These are phyloP conservation scores for Arenaria interpres DNA, from an alignment of 2,113 vertebrate species.

Conservation along the genomic window DNA sequence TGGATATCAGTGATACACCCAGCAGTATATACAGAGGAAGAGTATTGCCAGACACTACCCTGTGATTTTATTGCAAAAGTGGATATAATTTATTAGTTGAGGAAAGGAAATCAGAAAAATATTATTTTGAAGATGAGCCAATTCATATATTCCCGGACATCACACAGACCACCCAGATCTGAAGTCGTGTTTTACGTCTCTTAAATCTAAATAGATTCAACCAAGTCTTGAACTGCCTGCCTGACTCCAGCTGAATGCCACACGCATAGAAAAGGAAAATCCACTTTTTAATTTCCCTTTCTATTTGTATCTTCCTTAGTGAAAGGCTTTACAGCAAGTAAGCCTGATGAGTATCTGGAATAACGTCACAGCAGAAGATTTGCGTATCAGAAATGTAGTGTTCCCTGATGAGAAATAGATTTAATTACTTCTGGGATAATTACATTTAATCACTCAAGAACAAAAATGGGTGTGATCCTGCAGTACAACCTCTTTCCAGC, in stretches of 20 bases:
- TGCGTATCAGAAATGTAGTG: not conserved
- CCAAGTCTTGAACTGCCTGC: slow-evolving; percentile 28
- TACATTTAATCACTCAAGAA: not conserved
- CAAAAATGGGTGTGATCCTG: not conserved
- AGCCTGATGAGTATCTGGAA: not conserved
- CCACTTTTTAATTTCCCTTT: slow-evolving; percentile 2
- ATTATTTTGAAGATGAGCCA: slow-evolving; percentile 66
- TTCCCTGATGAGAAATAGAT: not conserved
- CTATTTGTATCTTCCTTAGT: not conserved
- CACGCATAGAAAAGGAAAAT: not conserved
- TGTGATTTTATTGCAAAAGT: slow-evolving; percentile 34
- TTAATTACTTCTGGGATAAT: not conserved
- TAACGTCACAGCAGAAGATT: not conserved
- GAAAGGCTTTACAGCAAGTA: not conserved
- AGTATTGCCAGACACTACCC: not conserved
- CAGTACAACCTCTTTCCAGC: not conserved
- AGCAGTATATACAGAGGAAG: not conserved
- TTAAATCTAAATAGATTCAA: slow-evolving; percentile 44
- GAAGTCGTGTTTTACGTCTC: slow-evolving; percentile 54
- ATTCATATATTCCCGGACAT: slow-evolving; percentile 60
- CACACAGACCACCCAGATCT: slow-evolving; percentile 67
- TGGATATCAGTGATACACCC: not conserved
- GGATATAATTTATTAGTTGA: slow-evolving; percentile 56
- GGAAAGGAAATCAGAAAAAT: slow-evolving; percentile 52
- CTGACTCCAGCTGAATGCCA: not conserved